Evolutionary conservation across 2,113 vertebrate species (phyloP).

Genomic region (Corythoichthys haematopterus): DNA sequence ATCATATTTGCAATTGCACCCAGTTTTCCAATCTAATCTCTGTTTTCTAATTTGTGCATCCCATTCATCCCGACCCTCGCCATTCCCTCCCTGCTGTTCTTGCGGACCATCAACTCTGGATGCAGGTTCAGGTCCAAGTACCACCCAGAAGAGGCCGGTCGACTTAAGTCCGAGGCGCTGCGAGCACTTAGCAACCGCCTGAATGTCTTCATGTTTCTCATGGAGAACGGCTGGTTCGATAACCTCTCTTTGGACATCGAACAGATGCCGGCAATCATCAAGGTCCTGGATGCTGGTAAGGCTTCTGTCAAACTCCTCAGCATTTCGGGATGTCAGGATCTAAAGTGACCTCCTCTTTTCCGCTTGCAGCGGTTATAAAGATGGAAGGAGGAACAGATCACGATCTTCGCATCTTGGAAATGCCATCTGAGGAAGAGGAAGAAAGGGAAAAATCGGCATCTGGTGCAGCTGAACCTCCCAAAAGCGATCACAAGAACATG

Average conservation of each 20-base stretch:
- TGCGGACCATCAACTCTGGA: slow-evolving; percentile 28
- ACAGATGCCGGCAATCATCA: slow-evolving; percentile 79
- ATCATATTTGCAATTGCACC: background rate
- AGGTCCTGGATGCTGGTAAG: slow-evolving; percentile 83
- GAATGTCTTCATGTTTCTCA: slow-evolving; percentile 79
- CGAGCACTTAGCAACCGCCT: slow-evolving; percentile 80
- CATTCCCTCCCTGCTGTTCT: slow-evolving; percentile 38
- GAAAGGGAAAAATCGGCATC: slow-evolving; percentile 52
- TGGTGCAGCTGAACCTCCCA: slow-evolving; percentile 42
- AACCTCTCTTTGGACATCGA: slow-evolving; percentile 84
- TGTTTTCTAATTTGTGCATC: slow-evolving; percentile 47
- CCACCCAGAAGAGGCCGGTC: slow-evolving; percentile 85
- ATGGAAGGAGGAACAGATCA: slow-evolving; percentile 90
- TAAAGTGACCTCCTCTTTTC: background rate
- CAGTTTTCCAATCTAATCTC: background rate
- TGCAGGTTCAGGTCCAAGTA: slow-evolving; percentile 91
- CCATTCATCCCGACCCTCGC: slow-evolving; percentile 41
- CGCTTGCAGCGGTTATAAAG: slow-evolving; percentile 82
- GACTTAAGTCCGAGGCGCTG: slow-evolving; percentile 78
- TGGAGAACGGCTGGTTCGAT: slow-evolving; percentile 84
- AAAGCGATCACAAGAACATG: slow-evolving; percentile 58
- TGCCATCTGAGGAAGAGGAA: slow-evolving; percentile 77
- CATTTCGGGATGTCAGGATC: background rate
- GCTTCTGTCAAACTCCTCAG: background rate
- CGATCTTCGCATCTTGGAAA: slow-evolving; percentile 84